Conservation (phyloP, 2,888 invertebrate genomes). For the Drosophila rubida region DNA sequence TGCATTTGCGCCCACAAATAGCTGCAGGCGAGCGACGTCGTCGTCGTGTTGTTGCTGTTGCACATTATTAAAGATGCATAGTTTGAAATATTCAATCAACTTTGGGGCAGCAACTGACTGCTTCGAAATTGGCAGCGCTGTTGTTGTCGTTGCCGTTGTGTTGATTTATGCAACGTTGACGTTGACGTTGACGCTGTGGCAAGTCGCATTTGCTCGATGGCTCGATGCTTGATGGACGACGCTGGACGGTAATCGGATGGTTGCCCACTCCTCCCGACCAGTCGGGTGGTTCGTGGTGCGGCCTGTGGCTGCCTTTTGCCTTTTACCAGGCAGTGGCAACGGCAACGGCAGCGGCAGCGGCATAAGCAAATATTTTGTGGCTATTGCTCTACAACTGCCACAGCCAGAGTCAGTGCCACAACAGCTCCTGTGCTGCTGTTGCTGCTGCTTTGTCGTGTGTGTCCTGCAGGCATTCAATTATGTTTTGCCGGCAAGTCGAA, state of each 20-base stretch:
- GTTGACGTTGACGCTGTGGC: conserved; percentile 70
- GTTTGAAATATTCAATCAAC: conserved; percentile 80
- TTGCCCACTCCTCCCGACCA: conserved; percentile 9
- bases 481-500: conserved; percentile 66
- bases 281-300: conserved; percentile 35
- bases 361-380: conserved; percentile 78
- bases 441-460: conserved; percentile 60
- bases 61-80: conserved; percentile 77
- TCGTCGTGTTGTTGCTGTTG: conserved; percentile 52
- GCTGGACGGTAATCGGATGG: conserved; percentile 44
- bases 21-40: conserved; percentile 47
- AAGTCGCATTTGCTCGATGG: conserved; percentile 65
- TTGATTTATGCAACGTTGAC: conserved; percentile 63
- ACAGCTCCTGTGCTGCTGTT: conserved; percentile 25
- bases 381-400: conserved; percentile 43
- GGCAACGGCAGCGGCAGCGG: conserved; percentile 55
- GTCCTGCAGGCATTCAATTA: conserved; percentile 78
- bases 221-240: conserved; percentile 47
- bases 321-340: conserved; percentile 56
- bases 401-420: conserved; percentile 16
- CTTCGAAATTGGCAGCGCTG: conserved; percentile 46
- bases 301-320: conserved; percentile 55
- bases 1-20: conserved; percentile 71
- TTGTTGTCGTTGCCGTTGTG: conserved; percentile 31
- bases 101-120: conserved; percentile 40